Percentiles rank a stretch among this genome's conserved stretches.
phyloP scores from a whole-genome alignment of 2,113 vertebrate species.

The Benitochromis conjunctus region DNA sequence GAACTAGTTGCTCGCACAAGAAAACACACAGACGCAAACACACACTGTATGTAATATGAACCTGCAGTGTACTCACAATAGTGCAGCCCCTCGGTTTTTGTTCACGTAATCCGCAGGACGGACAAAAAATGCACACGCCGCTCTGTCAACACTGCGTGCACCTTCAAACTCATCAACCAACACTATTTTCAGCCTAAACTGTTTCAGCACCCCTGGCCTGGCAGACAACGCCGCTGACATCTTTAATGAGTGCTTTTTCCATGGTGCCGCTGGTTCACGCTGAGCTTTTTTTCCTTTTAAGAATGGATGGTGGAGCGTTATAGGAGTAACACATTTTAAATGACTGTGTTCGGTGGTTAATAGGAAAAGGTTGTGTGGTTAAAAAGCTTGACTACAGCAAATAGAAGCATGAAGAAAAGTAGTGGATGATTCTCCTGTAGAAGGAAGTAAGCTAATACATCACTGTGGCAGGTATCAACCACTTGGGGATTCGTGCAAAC shows the following conservation, averaged over 20 bases:
- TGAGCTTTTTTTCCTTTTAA: conserved; percentile 8
- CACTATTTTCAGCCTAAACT: not conserved
- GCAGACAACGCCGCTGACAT: not conserved
- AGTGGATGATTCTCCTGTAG: not conserved
- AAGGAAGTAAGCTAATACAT: conserved; percentile 35
- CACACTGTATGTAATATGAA: not conserved
- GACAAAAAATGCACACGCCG: not conserved
- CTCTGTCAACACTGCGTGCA: not conserved
- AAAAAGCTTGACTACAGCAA: not conserved
- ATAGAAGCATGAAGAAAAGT: conserved; percentile 13
- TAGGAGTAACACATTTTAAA: conserved; percentile 4
- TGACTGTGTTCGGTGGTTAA: not conserved
- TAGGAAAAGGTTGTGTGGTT: not conserved
- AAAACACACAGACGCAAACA: not conserved
- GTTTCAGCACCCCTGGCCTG: conserved; percentile 2
- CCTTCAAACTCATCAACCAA: conserved; percentile 29
- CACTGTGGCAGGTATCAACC: conserved; percentile 22
- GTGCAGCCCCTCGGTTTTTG: not conserved
- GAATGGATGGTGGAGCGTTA: not conserved
- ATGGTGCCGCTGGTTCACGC: not conserved
- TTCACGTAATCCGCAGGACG: not conserved
- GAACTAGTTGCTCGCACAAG: not conserved
- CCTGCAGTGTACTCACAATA: not conserved
- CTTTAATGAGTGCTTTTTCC: conserved; percentile 21
- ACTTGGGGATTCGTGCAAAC: conserved; percentile 44